phyloP scores from a whole-genome alignment of 1,140 invertebrate species.

The Meteorus sp. region DNA sequence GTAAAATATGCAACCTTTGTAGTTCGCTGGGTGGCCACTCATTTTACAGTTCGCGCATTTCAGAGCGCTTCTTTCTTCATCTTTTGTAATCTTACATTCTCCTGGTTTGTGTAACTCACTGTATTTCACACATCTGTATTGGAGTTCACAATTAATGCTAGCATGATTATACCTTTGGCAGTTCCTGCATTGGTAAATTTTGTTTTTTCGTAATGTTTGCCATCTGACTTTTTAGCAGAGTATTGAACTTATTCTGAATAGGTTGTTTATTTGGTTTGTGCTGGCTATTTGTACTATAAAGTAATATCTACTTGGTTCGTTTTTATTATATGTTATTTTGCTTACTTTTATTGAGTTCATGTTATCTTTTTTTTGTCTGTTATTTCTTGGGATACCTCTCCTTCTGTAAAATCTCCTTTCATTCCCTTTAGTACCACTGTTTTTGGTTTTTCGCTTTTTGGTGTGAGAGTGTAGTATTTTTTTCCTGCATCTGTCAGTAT shows the following conservation, averaged over 20 bases:
- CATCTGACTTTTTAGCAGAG: conserved; percentile 10
- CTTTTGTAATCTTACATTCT: conserved; percentile 7
- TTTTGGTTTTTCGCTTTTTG: too few relatives aligned
- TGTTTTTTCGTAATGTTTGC: conserved; percentile 11
- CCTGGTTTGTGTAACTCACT: conserved; percentile 4
- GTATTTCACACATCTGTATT: conserved; percentile 22
- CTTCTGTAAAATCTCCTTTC: too few relatives aligned
- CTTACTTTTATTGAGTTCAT: neutral
- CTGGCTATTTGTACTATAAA: neutral
- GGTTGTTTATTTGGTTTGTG: neutral
- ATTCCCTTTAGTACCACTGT: too few relatives aligned
- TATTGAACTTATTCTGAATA: conserved; percentile 1
- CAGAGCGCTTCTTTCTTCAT: neutral
- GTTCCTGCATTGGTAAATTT: conserved; percentile 5
- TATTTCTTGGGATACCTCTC: neutral
- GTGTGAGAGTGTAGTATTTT: too few relatives aligned
- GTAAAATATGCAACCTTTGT: conserved; percentile 18
- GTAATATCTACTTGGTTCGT: neutral
- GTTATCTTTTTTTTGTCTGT: neutral
- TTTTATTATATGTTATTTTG: neutral
- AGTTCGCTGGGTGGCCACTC: conserved; percentile 26
- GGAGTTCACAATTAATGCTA: conserved; percentile 6
- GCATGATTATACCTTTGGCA: conserved; percentile 19
- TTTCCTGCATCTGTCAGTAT: too few relatives aligned
- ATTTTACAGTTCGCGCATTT: conserved; percentile 23